Evolutionary conservation across 2,113 vertebrate genomes (phyloP), one percentile per base, ranked within the genome.

Genomic region (Zonotrichia leucophrys): DNA sequence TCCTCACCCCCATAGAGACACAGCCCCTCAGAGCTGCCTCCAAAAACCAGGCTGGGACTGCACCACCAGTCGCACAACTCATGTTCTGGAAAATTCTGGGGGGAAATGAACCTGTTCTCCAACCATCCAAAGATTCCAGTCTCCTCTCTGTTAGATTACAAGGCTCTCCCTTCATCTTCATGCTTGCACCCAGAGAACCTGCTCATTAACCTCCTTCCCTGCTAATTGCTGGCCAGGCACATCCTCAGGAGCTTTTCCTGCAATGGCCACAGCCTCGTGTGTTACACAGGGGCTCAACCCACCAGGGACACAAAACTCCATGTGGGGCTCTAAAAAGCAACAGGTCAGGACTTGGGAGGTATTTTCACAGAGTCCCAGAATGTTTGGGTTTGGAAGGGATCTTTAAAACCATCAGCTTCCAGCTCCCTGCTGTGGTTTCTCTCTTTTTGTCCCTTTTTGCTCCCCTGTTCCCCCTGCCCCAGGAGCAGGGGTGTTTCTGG

Each of bases 1-100:
- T 15, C 50, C 46, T 53, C 0, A 0, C 35, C 17, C n/a, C 4
- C 1, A 10, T 16, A 59, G 39, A 0, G 1, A 37, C 42, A 9
- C 13, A 7, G 42, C 83, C 58, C 79, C 28, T 19, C 2, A 4
- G 33, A 83, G 7, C 44, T 35, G 49, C 72, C 69, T 46, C 56
- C 7, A 2, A 7, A 47, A 72, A 16, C 52, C 13, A 8, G 15
- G 1, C 4, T 7, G 49, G 17, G 5, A 31, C 35, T 56, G 72
- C 63, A 37, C 20, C 11, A 5, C 39, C 22, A 17, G 7, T 2
- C 5, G 5, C 2, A 30, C 37, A 21, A 11, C 6, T 33, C 1
- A 41, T 59, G 53, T 42, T 25, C 21, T 53, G 16, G 35, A 52
- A n/a, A 3, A 16, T 47, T 56, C 23, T 2, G 3, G 7, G 7